Percentiles rank a stretch among this genome's conserved stretches.
Evolutionary conservation across 2,797 vertebrate genomes (phyloP).

Genomic region (Arnoldichthys spilopterus): DNA sequence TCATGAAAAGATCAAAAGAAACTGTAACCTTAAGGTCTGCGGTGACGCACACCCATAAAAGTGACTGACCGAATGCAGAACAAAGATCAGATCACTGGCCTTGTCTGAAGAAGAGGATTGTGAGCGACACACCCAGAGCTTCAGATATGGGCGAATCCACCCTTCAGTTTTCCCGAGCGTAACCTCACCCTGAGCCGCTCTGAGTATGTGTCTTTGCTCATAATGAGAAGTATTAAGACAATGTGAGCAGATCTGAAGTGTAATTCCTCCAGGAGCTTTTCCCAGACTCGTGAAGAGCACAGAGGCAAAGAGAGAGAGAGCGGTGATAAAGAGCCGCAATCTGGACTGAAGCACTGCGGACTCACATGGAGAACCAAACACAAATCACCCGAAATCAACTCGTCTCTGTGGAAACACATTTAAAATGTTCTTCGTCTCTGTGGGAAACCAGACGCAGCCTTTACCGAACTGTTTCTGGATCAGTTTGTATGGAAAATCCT

Average conservation of each 20-base stretch:
- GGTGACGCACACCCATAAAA: neutral
- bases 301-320: conserved; percentile 15
- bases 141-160: neutral
- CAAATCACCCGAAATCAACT: conserved; percentile 36
- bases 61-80: neutral
- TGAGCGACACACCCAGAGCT: neutral
- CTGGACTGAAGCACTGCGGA: conserved; percentile 5
- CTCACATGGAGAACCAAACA: conserved; percentile 14
- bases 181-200: neutral
- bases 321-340: conserved; percentile 33
- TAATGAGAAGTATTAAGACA: neutral
- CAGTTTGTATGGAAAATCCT: neutral
- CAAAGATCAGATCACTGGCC: neutral
- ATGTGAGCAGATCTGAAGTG: no score
- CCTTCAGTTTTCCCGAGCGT: neutral
- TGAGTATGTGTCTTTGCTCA: neutral
- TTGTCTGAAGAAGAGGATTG: neutral
- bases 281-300: conserved; percentile 71
- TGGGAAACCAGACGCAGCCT: neutral
- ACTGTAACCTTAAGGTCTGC: neutral
- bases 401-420: conserved; percentile 5
- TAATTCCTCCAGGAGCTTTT: conserved; percentile 55
- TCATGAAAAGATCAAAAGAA: neutral
- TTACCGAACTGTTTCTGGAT: neutral
- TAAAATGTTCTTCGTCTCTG: neutral